Evolutionary conservation across 2,797 vertebrate species (phyloP), one percentile per base, ranked within the genome.

Genomic region (Threskiornis aethiopicus): DNA sequence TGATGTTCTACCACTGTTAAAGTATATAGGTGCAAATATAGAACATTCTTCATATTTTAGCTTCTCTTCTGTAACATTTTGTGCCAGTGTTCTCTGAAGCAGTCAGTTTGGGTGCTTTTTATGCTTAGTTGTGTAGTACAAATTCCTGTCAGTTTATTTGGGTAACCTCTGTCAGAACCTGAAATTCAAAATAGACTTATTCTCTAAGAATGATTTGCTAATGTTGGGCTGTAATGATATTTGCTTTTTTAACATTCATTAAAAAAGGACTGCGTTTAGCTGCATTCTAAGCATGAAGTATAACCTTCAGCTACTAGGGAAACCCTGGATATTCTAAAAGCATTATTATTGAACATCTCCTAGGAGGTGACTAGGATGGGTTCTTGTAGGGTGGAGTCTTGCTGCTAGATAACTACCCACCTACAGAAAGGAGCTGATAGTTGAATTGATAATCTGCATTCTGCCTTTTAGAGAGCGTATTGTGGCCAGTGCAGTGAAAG

Each of bases 401-500:
- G 62, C 57, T 66, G 39, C 35, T 76, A 1, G 39, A 9, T 66
- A n/a, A 2, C 11, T 59, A 5, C 33, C 69, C 6, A 3, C 11
- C 37, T 57, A 1, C 19, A 19, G 51, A 73, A 41, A 31, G 52
- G 44, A 75, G 2, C 2, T 52, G 59, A 2, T 77, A 3, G 35
- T 16, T 76, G 76, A 22, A 29, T 7, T 87, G 20, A 28, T 65
- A 1, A 26, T 57, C 6, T 80, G 12, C 8, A 0, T 72, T 90
- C 42, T 54, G 10, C 4, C 86, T 86, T 80, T 4, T 76, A 99
- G 99, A 99, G 98, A 98, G 99, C 99, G 6, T 99, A 99, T 98
- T 99, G 99, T 97, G 99, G 99, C 98, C 99, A 99, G 98, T 99
- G 99, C 98, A 98, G 98, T 83, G 99, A 99, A 98, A 99, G 99